phyloP scores from a whole-genome alignment of 92 coral and sea anemone genomes.

The Pocillopora meandrina region DNA sequence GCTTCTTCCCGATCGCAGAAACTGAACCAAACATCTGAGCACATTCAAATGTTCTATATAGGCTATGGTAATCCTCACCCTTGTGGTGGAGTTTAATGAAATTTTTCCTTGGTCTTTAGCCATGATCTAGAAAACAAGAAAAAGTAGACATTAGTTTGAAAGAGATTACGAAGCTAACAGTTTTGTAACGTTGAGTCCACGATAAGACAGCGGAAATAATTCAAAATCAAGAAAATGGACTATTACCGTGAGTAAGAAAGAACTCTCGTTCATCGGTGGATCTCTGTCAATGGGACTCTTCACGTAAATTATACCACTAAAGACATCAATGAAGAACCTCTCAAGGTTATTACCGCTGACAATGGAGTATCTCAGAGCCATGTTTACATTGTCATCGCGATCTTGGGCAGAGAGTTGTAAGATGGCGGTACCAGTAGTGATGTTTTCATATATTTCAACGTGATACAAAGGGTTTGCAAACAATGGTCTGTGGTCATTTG shows the following conservation, averaged over 20 bases:
- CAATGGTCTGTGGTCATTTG: slow-evolving; percentile 86
- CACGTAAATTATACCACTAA: slow-evolving; percentile 84
- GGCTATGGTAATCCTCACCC: slow-evolving; percentile 31
- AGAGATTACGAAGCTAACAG: not conserved
- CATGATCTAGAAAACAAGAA: slow-evolving; percentile 57
- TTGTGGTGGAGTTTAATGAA: slow-evolving; percentile 79
- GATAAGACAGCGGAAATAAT: too few relatives aligned
- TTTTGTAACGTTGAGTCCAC: not conserved
- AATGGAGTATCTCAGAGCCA: slow-evolving; percentile 70
- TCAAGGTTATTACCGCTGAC: slow-evolving; percentile 77
- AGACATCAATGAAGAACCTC: slow-evolving; percentile 83
- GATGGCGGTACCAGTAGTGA: slow-evolving; percentile 73
- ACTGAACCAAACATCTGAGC: too few relatives aligned
- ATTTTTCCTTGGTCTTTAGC: slow-evolving; percentile 79
- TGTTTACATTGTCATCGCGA: slow-evolving; percentile 62
- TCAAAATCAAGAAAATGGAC: not conserved
- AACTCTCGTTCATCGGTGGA: slow-evolving; percentile 79
- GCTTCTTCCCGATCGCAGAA: too few relatives aligned
- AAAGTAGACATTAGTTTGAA: not conserved
- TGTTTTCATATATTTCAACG: slow-evolving; percentile 76
- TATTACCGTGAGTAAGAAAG: slow-evolving; percentile 73
- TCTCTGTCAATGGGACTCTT: slow-evolving; percentile 80
- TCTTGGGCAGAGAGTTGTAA: slow-evolving; percentile 77
- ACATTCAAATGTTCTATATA: too few relatives aligned
- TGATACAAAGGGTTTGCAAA: slow-evolving; percentile 73